Percentiles rank a stretch among this genome's conserved stretches.
phyloP scores from a whole-genome alignment of 35 echinoderm and acorn worm genomes.

The Lytechinus variegatus region DNA sequence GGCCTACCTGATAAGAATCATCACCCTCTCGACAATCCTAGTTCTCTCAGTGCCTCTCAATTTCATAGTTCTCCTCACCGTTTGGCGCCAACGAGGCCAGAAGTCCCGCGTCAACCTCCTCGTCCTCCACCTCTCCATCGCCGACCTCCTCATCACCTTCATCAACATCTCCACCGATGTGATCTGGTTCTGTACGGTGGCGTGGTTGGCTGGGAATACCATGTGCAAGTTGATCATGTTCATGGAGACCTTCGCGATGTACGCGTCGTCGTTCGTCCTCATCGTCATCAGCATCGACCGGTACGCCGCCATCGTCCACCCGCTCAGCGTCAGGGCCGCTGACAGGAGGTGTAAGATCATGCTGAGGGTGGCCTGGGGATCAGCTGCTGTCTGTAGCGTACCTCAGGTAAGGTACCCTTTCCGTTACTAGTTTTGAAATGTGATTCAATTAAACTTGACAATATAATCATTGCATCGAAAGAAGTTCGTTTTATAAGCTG shows the following conservation, averaged over 20 bases:
- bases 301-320: constrained; percentile 85
- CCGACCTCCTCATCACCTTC: constrained; percentile 47
- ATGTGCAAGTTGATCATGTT: constrained; percentile 78
- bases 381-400: constrained; percentile 64
- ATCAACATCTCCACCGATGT: constrained; percentile 37
- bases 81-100: constrained; percentile 54
- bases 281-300: constrained; percentile 93
- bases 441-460: no score
- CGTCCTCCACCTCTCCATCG: constrained; percentile 28
- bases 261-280: constrained; percentile 76
- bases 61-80: constrained; percentile 22
- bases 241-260: constrained; percentile 54
- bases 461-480: no score
- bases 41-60: constrained; percentile 46
- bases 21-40: constrained; percentile 32
- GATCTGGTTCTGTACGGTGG: constrained; percentile 39
- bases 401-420: constrained; percentile 66
- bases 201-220: constrained; percentile 66
- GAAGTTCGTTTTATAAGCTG: no score
- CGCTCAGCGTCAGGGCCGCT: constrained; percentile 76
- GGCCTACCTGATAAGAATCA: constrained; percentile 42
- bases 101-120: constrained; percentile 84
- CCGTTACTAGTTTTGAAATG: no score
- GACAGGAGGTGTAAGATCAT: constrained; percentile 88
- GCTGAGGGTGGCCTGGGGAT: constrained; percentile 76